Evolutionary conservation across 2,888 invertebrate genomes (phyloP).

Genomic region (Lobophora halterata): DNA sequence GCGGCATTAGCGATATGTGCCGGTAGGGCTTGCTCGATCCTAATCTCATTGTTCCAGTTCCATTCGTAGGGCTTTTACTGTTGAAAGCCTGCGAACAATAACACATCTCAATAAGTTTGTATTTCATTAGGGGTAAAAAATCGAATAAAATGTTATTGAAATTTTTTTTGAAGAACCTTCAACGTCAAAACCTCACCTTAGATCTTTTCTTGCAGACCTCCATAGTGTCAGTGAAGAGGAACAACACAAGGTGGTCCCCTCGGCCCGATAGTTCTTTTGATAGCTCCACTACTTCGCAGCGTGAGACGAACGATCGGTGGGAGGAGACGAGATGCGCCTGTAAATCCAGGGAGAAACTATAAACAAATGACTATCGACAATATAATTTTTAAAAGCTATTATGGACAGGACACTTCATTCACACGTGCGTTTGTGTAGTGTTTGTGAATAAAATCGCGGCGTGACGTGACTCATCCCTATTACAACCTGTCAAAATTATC

Average conservation of each 20-base stretch:
- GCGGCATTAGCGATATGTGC: slow-evolving; percentile 93
- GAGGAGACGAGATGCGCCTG: slow-evolving; percentile 96
- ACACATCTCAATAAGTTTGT: background rate
- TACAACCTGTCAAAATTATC: too few relatives aligned
- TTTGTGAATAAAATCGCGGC: too few relatives aligned
- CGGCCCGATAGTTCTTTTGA: slow-evolving; percentile 91
- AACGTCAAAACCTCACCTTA: slow-evolving; percentile 74
- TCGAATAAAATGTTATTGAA: too few relatives aligned
- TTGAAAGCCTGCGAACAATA: slow-evolving; percentile 75
- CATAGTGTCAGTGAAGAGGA: slow-evolving; percentile 96
- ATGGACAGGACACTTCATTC: too few relatives aligned
- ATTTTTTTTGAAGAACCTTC: background rate
- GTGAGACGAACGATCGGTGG: slow-evolving; percentile 92
- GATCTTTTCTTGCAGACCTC: slow-evolving; percentile 95
- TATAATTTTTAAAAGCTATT: too few relatives aligned
- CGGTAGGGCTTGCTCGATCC: slow-evolving; percentile 92
- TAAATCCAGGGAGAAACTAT: background rate
- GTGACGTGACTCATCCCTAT: too few relatives aligned
- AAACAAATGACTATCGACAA: too few relatives aligned
- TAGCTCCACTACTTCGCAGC: slow-evolving; percentile 93
- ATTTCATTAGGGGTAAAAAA: too few relatives aligned
- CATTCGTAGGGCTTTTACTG: slow-evolving; percentile 81
- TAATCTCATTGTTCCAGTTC: slow-evolving; percentile 79
- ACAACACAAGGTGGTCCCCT: slow-evolving; percentile 92
- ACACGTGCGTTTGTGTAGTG: too few relatives aligned